A percentile compares a stretch with the other conserved stretches of the same genome.
These are phyloP conservation scores for Bombus polaris DNA, from an alignment of 1,140 invertebrate genomes.

Conservation along the genomic window DNA sequence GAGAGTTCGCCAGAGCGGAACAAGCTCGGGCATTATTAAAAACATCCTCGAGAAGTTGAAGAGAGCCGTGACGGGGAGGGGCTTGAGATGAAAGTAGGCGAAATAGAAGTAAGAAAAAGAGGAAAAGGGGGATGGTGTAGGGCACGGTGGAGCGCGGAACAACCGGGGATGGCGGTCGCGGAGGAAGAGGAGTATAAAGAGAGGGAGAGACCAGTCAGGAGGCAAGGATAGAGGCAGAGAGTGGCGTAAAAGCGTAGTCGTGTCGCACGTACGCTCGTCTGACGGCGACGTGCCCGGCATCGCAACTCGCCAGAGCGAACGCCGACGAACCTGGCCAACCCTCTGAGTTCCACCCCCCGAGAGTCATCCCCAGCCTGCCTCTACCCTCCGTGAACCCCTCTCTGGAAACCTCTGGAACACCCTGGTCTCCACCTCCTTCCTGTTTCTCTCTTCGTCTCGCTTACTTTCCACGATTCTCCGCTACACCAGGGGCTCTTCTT, in stretches of 20 bases:
- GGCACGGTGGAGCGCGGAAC: slow-evolving; percentile 21
- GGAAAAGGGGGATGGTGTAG: slow-evolving; percentile 27
- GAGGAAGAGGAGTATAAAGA: slow-evolving; percentile 24
- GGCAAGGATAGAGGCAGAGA: slow-evolving; percentile 69
- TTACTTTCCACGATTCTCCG: slow-evolving; percentile 3
- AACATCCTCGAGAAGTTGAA: slow-evolving; percentile 52
- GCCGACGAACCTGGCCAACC: slow-evolving; percentile 68
- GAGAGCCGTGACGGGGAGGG: slow-evolving; percentile 13
- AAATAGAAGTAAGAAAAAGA: slow-evolving; percentile 53
- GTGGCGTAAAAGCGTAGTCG: slow-evolving; percentile 82
- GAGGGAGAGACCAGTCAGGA: slow-evolving; percentile 59
- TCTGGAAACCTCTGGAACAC: slow-evolving; percentile 59
- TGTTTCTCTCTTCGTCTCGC: slow-evolving; percentile 54
- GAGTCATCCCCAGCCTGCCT: slow-evolving; percentile 64
- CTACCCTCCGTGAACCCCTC: slow-evolving; percentile 51
- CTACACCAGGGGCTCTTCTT: not conserved
- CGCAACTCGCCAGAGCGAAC: slow-evolving; percentile 69
- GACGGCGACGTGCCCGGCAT: slow-evolving; percentile 81
- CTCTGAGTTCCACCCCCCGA: slow-evolving; percentile 71
- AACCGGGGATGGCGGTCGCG: slow-evolving; percentile 17
- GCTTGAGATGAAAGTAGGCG: slow-evolving; percentile 59
- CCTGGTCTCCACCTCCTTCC: slow-evolving; percentile 46
- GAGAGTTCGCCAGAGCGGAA: not conserved
- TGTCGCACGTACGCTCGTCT: slow-evolving; percentile 83
- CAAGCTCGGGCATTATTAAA: slow-evolving; percentile 51